Conservation (phyloP, 2,113 vertebrate genomes). For the Ciconia maguari region DNA sequence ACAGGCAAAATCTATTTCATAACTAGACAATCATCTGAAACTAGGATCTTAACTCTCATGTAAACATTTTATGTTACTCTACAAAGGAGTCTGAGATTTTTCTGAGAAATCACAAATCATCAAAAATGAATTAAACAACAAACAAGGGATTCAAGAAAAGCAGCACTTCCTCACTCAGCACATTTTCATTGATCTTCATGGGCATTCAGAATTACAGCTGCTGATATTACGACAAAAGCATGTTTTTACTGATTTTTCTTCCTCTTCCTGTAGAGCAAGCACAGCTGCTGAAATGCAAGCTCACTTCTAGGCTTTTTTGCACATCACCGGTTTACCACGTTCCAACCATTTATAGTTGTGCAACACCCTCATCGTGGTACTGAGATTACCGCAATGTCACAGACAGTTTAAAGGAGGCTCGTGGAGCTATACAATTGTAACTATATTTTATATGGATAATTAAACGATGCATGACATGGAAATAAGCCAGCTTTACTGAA, state of each 20-base stretch:
- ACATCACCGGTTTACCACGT: neutral
- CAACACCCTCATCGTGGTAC: neutral
- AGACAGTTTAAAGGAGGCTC: neutral
- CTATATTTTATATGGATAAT: neutral
- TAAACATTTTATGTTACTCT: neutral
- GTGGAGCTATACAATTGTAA: neutral
- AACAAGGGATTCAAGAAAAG: neutral
- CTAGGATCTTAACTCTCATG: neutral
- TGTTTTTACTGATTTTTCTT: neutral
- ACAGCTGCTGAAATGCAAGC: neutral
- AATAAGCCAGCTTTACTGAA: neutral
- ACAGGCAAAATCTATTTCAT: neutral
- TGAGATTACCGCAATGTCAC: neutral
- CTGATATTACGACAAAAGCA: neutral
- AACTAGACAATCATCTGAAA: neutral
- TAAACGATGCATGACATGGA: neutral
- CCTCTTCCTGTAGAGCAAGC: neutral
- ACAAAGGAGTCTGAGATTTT: neutral
- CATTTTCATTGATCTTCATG: neutral
- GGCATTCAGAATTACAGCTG: neutral
- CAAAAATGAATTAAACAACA: neutral
- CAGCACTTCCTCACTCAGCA: neutral
- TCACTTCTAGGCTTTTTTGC: neutral
- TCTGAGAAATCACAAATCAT: neutral
- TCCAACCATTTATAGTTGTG: neutral